Percentiles rank a stretch among this genome's conserved stretches.
Evolutionary conservation across 2,113 vertebrate genomes (phyloP).

Genomic region (Alethe castanea): DNA sequence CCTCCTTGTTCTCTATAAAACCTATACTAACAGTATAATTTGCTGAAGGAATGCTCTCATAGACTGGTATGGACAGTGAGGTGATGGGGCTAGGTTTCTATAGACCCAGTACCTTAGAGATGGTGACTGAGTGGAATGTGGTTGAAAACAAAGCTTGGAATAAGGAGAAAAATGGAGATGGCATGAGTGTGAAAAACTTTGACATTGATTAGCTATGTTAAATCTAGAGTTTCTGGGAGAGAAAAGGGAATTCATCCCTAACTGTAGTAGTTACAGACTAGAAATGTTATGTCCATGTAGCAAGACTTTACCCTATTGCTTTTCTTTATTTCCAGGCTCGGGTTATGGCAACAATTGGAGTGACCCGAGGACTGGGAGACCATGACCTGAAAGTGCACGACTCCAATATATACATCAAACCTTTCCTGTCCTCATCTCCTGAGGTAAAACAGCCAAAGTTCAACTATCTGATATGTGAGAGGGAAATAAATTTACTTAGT

Average conservation of each 20-base stretch:
- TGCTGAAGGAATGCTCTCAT: not conserved
- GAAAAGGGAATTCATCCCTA: not conserved
- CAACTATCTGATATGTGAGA: not conserved
- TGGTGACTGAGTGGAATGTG: not conserved
- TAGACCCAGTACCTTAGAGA: not conserved
- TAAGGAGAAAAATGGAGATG: not conserved
- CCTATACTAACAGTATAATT: not conserved
- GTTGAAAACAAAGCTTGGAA: not conserved
- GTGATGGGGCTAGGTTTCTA: not conserved
- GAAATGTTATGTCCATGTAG: not conserved
- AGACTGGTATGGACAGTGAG: not conserved
- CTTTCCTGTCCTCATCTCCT: conserved; percentile 93
- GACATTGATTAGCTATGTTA: not conserved
- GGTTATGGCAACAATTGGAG: conserved; percentile 96
- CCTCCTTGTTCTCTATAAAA: not conserved
- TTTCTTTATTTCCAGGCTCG: conserved; percentile 82
- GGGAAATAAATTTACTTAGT: not conserved
- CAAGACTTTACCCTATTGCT: not conserved
- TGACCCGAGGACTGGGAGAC: conserved; percentile 95
- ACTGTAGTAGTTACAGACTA: not conserved
- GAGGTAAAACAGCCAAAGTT: conserved; percentile 79
- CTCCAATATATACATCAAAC: conserved; percentile 97
- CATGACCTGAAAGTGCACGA: conserved; percentile 96
- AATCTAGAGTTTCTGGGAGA: not conserved
- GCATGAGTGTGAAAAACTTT: not conserved